Conservation (phyloP, 37 sponge, comb jelly and placozoan genomes). For the Haliclona indistincta region DNA sequence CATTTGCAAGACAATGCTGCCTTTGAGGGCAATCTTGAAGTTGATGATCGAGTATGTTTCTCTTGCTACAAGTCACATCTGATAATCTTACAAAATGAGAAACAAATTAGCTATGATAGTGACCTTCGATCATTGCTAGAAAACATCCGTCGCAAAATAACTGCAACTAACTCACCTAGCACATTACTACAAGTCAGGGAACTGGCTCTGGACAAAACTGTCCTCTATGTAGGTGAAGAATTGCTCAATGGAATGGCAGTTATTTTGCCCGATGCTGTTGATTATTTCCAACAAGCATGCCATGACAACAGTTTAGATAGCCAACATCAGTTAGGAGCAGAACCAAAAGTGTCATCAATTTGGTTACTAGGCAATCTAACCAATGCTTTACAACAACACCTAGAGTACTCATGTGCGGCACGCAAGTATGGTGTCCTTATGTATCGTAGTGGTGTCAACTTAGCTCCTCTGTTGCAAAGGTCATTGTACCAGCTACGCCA, state of each 20-base stretch:
- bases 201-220: not conserved
- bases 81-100: not conserved
- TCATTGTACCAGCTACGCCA: no score
- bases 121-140: no score
- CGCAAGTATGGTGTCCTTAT: conserved; percentile 16
- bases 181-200: no score
- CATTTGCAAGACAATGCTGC: conserved; percentile 10
- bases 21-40: not conserved
- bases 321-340: no score
- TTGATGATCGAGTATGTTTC: conserved; percentile 7
- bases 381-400: conserved; percentile 5
- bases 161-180: no score
- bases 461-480: no score
- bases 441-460: conserved; percentile 6
- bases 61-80: conserved; percentile 17
- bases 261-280: not conserved
- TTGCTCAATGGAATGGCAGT: conserved; percentile 3
- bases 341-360: not conserved
- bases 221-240: not conserved
- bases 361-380: conserved; percentile 15
- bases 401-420: conserved; percentile 5
- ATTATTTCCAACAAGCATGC: not conserved
- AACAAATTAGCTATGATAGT: not conserved
- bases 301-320: not conserved
- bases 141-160: no score